phyloP scores from a whole-genome alignment of 1,140 invertebrate species.

The Temnothorax longispinosus region DNA sequence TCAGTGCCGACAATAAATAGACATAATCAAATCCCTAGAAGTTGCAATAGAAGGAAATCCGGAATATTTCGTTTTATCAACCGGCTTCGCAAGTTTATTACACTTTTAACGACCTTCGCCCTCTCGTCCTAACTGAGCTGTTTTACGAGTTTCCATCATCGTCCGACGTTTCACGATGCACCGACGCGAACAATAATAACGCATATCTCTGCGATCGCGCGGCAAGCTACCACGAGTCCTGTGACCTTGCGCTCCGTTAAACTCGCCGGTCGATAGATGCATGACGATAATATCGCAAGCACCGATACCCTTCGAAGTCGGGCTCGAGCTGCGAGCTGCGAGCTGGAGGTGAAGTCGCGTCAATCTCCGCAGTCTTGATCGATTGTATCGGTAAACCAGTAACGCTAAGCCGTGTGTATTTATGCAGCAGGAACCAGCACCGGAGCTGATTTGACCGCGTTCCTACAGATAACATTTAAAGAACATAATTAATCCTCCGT shows the following conservation, averaged over 20 bases:
- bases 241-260: constrained; percentile 60
- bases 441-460: constrained; percentile 31
- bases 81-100: constrained; percentile 60
- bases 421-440: constrained; percentile 14
- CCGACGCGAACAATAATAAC: constrained; percentile 66
- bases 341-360: constrained; percentile 53
- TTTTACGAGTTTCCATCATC: constrained; percentile 69
- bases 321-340: constrained; percentile 48
- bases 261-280: constrained; percentile 64
- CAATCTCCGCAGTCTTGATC: constrained; percentile 59
- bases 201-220: constrained; percentile 61
- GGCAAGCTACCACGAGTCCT: constrained; percentile 45
- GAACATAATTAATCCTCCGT: constrained; percentile 17
- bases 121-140: constrained; percentile 32
- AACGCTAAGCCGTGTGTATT: constrained; percentile 29
- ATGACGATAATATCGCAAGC: constrained; percentile 61
- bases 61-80: constrained; percentile 71
- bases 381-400: constrained; percentile 56
- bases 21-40: constrained; percentile 40
- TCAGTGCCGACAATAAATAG: constrained; percentile 51
- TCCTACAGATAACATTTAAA: neutral
- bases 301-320: constrained; percentile 67
- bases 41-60: constrained; percentile 34
- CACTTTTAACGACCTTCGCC: constrained; percentile 58
- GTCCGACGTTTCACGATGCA: constrained; percentile 67